Base-by-base conservation (phyloP, 2,113 vertebrate genomes). In the Tretioscincus oriximinensis region DNA sequence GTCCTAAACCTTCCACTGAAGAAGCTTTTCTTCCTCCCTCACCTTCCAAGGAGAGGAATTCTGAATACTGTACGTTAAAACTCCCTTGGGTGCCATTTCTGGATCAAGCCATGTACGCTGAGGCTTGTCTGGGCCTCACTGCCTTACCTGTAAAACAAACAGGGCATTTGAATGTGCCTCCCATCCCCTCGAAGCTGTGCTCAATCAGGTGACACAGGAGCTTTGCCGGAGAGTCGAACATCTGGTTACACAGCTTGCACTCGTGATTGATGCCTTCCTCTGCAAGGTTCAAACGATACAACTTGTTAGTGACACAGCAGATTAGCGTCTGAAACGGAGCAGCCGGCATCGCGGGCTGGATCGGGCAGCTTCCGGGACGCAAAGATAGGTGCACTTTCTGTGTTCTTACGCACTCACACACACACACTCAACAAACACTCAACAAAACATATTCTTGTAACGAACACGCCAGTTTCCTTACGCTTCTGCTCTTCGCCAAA, bases 181-280 rank as follows among this genome's bases (percentile, higher is more conserved):
- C 98, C 98, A 99, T 99, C 93, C 98, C 98, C 96, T 99, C 98
- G 66, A 99, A 99, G 96, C 98, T 99, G 96, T 99, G 98, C 94
- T 99, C 98, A 88, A 99, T 99, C 96, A 99, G 97, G 96, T 99
- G 98, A 95, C 98, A 99, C 87, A 99, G 96, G 92, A 99, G 98
- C 96, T 99, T 99, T 95, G 98, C 98, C 70, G 98, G 98, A 93
- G 98, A 99, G 95, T 99, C 98, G 94, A 99, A 99, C 97, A 98
- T 99, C 98, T 99, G 98, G 97, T 99, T 99, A 95, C 98, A 99
- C 96, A 99, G 98, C 97, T 99, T 99, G 97, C 98, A 99, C 95
- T 99, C 98, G n/a, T 99, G 98, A 97, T 99, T 99, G 97, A 99
- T 99, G 95, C 98, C 98, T 97, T 99, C 98, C 96, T 99, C 98